These are phyloP conservation scores for Ploceus nigricollis DNA, from an alignment of 2,113 vertebrate species.

Conservation along the genomic window DNA sequence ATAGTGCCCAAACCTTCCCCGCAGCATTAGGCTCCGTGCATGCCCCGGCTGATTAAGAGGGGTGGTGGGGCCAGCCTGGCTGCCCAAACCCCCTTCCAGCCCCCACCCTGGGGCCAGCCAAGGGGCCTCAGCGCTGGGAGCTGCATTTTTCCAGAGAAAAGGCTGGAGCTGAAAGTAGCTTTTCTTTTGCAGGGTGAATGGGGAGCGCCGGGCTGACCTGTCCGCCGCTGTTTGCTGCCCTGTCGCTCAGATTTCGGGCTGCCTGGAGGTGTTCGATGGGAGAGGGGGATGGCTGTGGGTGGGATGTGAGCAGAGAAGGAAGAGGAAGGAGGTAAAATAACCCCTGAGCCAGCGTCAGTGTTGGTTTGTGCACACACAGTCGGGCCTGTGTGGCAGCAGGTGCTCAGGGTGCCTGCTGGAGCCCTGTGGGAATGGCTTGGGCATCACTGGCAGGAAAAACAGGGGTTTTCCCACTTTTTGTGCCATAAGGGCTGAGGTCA, in stretches of 20 bases:
- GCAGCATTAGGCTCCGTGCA: not conserved
- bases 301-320: accelerated
- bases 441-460: not conserved
- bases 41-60: not conserved
- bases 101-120: not conserved
- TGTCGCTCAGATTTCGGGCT: not conserved
- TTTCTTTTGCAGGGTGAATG: not conserved
- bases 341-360: accelerated
- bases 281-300: accelerated
- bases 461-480: accelerated
- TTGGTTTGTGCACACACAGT: accelerated
- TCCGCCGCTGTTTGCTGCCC: not conserved
- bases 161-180: not conserved
- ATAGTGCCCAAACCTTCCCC: not conserved
- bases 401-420: accelerated
- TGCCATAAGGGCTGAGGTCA: accelerated
- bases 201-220: not conserved
- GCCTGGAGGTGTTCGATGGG: not conserved
- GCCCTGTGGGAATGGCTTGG: not conserved
- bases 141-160: constrained; percentile 8
- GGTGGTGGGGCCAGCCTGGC: not conserved
- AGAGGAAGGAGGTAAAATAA: not conserved
- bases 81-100: not conserved
- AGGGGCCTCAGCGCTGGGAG: not conserved
- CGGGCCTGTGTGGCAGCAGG: accelerated